Evolutionary conservation across 1,140 invertebrate species (phyloP).

Genomic region (Pseudomyrmex sp.): DNA sequence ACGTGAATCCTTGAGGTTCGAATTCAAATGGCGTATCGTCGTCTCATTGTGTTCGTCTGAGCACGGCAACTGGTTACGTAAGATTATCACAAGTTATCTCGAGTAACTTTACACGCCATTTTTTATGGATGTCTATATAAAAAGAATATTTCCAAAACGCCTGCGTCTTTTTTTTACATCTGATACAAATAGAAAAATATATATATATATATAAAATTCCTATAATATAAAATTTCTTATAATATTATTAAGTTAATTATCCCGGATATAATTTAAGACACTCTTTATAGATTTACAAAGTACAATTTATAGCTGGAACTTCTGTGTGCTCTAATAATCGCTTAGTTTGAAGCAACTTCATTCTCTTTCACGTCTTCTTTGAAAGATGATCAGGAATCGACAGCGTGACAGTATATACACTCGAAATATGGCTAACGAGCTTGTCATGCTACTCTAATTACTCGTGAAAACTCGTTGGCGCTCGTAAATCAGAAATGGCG

Average conservation of each 20-base stretch:
- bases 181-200: too few species aligned
- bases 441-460: conserved; percentile 19
- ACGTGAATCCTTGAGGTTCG: conserved; percentile 67
- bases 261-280: neutral
- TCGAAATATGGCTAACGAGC: neutral
- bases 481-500: neutral
- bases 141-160: neutral
- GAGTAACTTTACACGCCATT: conserved; percentile 30
- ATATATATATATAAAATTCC: neutral
- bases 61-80: conserved; percentile 70
- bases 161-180: neutral
- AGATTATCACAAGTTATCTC: conserved; percentile 66
- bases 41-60: conserved; percentile 71
- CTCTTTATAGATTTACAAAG: too few species aligned
- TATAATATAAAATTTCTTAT: neutral
- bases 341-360: neutral
- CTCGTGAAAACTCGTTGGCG: neutral
- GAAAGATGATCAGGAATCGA: conserved; percentile 20
- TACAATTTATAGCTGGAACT: neutral
- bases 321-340: neutral
- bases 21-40: conserved; percentile 65
- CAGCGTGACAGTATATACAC: neutral
- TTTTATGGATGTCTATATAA: conserved; percentile 4
- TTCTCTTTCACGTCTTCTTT: neutral
- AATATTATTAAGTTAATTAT: neutral